Base-by-base conservation (phyloP, 2,797 vertebrate genomes). In the Bradypodion pumilum region DNA sequence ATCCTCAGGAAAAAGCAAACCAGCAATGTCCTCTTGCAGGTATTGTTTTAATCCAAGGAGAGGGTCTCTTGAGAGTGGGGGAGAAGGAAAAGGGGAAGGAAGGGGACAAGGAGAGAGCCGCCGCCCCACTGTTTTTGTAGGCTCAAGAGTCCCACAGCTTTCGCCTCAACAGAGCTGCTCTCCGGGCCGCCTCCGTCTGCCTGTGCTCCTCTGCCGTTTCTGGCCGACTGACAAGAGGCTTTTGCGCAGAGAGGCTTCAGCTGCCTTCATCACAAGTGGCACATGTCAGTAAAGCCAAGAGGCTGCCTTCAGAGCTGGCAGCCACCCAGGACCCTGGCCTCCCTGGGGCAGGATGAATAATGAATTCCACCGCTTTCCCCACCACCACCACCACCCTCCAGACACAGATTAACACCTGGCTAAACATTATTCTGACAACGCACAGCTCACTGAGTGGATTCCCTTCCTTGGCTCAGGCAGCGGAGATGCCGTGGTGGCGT, bases 191-290 rank as follows among this genome's bases (percentile, higher is more conserved):
- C 88, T 88, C 6, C 82, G 91, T 88, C 6, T 82, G 91, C 85
- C 91, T 25, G 91, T 83, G 93, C 81, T 89, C 91, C 82, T 91
- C 92, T 87, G 89, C 72, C 84, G 87, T 89, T 91, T 96, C 35
- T 97, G 97, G 97, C 97, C 93, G 94, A 91, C 93, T 97, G 97
- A 96, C 97, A 98, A 93, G 90, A 96, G 93, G 93, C 94, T 95
- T n/a, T n/a, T 96, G 94, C 96, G 97, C 96, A 96, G 95, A 97
- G 94, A 95, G 96, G 94, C 97, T 96, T 96, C 86, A 92, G 95
- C 96, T 92, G 96, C 92, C 92, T 93, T 95, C 96, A 93, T 96
- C 90, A 82, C 94, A 91, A 95, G 95, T 93, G 96, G 97, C 96
- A 97, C 96, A 96, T 96, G 96, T 96, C 97, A 96, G 97, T 93